Percentiles rank a stretch among this genome's conserved stretches.
These are phyloP conservation scores for Nymphalis io DNA, from an alignment of 1,140 invertebrate species.

Conservation along the genomic window DNA sequence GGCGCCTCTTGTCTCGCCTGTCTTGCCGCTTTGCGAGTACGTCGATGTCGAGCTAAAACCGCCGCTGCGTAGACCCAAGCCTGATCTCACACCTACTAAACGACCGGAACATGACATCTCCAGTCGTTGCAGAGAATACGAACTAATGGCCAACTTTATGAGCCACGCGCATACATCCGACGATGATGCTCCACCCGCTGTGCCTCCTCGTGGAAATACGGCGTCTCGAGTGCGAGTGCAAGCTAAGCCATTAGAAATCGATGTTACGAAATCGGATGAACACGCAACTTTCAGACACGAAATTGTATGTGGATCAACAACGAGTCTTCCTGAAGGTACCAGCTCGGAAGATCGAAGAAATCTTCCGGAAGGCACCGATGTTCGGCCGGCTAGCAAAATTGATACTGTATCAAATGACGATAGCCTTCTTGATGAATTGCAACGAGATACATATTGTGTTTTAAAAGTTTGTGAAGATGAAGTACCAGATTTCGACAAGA, in stretches of 20 bases:
- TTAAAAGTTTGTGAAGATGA: conserved; percentile 70
- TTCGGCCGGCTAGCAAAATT: conserved; percentile 45
- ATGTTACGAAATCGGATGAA: conserved; percentile 39
- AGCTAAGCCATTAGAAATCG: conserved; percentile 43
- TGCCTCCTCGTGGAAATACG: conserved; percentile 63
- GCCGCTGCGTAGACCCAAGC: conserved; percentile 41
- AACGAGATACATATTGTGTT: conserved; percentile 66
- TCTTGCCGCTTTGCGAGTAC: conserved; percentile 60
- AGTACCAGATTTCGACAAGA: conserved; percentile 40
- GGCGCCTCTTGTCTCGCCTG: conserved; percentile 38
- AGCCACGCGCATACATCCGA: conserved; percentile 54
- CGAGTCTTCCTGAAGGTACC: conserved; percentile 45
- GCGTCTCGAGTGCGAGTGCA: conserved; percentile 39
- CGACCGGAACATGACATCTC: conserved; percentile 41
- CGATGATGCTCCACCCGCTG: conserved; percentile 68
- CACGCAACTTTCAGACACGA: conserved; percentile 38
- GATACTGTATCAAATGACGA: conserved; percentile 65
- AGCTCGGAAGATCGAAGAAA: conserved; percentile 30
- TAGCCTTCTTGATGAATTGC: conserved; percentile 69
- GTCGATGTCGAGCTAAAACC: conserved; percentile 63
- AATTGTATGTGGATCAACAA: conserved; percentile 42
- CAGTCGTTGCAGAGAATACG: conserved; percentile 70
- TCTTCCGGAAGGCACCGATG: conserved; percentile 37
- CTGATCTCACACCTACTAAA: conserved; percentile 40
- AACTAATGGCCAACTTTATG: conserved; percentile 74